Base-by-base conservation (phyloP, 2,113 vertebrate species). In the Cyanoderma ruficeps region DNA sequence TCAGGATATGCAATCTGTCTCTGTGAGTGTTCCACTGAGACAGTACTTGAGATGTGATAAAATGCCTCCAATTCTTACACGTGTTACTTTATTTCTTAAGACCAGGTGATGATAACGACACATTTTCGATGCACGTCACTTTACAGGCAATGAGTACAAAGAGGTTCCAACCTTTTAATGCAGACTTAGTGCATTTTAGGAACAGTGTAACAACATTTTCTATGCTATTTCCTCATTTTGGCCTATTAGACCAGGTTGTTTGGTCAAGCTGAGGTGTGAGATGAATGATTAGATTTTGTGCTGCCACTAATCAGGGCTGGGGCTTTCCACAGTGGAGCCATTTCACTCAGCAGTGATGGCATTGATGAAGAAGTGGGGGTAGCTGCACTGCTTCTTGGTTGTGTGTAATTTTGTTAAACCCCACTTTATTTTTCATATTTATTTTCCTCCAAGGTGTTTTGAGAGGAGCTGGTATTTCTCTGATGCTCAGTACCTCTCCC, bases 1-100 rank as follows among this genome's bases (percentile, higher is more conserved):
- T 97, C 92, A 95, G 92, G 83, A 93, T 89, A 90, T 53, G 93
- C 96, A 96, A 92, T 96, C 96, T 97, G 96, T 96, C 88, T 95
- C 86, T 83, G 39, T 33, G 87, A 94, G 78, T 20, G 71, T 91
- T 96, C 47, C 81, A 93, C 75, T 53, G 92, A 90, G 65, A 67
- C 74, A 68, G 65, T n/a, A 69, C 52, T 89, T 1, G 46, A 91
- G 85, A 89, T 64, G 60, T 3, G 3, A 83, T 75, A 59, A 96
- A 93, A 92, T 68, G 59, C 52, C 57, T 91, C 52, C 7, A 7
- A 80, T 70, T 86, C 63, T 81, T 91, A 81, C 28, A 70, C 10
- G 16, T 74, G 65, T 52, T 74, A 57, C 63, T 86, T 76, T 61
- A 74, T 75, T 92, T 85, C 80, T 84, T 75, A 57, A 77, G 55